phyloP scores from a whole-genome alignment of 2,113 vertebrate genomes.

The Ictalurus punctatus region DNA sequence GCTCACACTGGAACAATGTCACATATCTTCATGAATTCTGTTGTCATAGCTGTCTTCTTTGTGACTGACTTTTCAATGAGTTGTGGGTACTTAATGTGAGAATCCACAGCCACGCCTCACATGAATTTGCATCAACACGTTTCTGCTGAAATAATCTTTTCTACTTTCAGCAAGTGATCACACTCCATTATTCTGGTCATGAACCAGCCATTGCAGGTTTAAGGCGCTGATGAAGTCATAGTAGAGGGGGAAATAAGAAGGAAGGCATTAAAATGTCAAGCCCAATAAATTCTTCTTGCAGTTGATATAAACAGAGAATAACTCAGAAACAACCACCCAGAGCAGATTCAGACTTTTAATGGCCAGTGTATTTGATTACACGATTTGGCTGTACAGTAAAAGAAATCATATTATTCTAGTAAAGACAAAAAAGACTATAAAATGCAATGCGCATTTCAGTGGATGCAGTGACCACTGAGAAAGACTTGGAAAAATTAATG shows the following conservation, averaged over 20 bases:
- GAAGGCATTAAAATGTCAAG: constrained; percentile 53
- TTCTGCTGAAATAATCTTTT: constrained; percentile 60
- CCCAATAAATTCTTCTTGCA: constrained; percentile 61
- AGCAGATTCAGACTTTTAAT: constrained; percentile 58
- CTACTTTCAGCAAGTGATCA: constrained; percentile 52
- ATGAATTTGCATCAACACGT: constrained; percentile 68
- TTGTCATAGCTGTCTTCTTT: constrained; percentile 56
- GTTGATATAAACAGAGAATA: constrained; percentile 55
- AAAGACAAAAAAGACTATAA: constrained; percentile 42
- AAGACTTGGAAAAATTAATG: constrained; percentile 44
- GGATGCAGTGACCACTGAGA: constrained; percentile 41
- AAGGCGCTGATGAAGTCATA: constrained; percentile 47
- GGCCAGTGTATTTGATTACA: constrained; percentile 50
- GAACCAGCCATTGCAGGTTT: constrained; percentile 59
- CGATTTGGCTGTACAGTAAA: constrained; percentile 25
- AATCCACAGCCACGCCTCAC: constrained; percentile 64
- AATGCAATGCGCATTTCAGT: neutral
- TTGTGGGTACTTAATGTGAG: constrained; percentile 63
- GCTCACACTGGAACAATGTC: constrained; percentile 57
- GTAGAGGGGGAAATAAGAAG: constrained; percentile 39
- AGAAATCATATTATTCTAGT: constrained; percentile 36
- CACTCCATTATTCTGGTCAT: constrained; percentile 60
- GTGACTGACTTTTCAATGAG: constrained; percentile 70
- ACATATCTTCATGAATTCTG: constrained; percentile 51
- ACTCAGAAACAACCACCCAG: constrained; percentile 41